These are phyloP conservation scores for Eubasilissa splendida DNA, from an alignment of 2,888 invertebrate species.

Conservation along the genomic window DNA sequence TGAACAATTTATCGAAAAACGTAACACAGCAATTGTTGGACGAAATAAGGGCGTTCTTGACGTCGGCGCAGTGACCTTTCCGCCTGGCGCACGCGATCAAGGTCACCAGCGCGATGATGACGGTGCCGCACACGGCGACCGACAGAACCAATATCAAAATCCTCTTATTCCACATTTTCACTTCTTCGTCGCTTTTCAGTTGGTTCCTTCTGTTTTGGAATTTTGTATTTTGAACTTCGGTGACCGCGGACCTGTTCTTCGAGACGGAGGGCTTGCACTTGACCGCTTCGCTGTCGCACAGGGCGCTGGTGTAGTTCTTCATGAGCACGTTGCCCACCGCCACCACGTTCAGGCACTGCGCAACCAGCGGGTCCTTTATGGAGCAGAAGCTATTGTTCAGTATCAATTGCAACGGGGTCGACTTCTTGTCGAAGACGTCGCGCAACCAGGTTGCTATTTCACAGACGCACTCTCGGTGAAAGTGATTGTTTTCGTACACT, in stretches of 20 bases:
- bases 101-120: conserved; percentile 72
- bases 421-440: conserved; percentile 67
- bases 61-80: conserved; percentile 71
- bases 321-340: conserved; percentile 77
- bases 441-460: conserved; percentile 74
- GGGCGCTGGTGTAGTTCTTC: conserved; percentile 74
- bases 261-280: conserved; percentile 73
- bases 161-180: conserved; percentile 65
- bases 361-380: conserved; percentile 72
- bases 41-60: conserved; percentile 67
- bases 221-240: conserved; percentile 68
- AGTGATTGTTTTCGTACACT: conserved; percentile 76
- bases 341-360: conserved; percentile 77
- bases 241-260: conserved; percentile 63
- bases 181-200: conserved; percentile 58
- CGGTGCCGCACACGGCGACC: conserved; percentile 69
- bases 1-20: conserved; percentile 67
- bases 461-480: conserved; percentile 77
- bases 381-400: conserved; percentile 77
- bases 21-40: conserved; percentile 66
- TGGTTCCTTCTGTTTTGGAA: conserved; percentile 66
- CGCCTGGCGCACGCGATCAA: conserved; percentile 74
- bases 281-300: conserved; percentile 73
- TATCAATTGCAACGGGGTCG: conserved; percentile 66
- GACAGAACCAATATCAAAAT: conserved; percentile 72